Base-by-base conservation (phyloP, 2,113 vertebrate genomes). In the Camarhynchus parvulus region DNA sequence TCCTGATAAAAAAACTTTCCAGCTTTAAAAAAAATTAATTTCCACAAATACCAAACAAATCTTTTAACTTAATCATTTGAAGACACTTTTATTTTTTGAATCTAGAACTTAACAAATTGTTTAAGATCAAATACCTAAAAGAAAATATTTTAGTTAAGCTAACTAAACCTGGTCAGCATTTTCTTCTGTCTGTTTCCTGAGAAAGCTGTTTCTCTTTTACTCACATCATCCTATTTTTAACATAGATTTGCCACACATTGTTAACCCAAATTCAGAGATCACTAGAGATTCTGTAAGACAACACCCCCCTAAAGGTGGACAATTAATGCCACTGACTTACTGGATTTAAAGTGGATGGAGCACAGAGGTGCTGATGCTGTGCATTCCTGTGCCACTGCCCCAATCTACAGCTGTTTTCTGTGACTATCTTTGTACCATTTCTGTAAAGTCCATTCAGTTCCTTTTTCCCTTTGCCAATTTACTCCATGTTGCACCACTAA, bases 171-270 rank as follows among this genome's bases (percentile, higher is more conserved):
- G 22, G 19, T 31, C 6, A 46, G 9, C 11, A 12, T 86, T 73
- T 52, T 13, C 24, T 87, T 44, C 55, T 21, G 47, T 83, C 41
- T 33, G 4, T 13, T 86, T 94, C 66, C 31, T n/a, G 27, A 44
- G 15, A 80, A 86, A 79, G 11, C 13, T 56, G 7, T 58, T 88
- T 66, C n/a, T 47, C 3, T 49, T 74, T 50, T 44, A 27, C 3
- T 69, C 19, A 35, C 11, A 14, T 28, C 2, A n/a, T 47, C 7
- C n/a, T 52, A 27, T 25, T 73, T 55, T 53, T 35, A 49, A n/a
- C 0, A 0, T 5, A 66, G 53, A 46, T 66, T 86, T 90, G 8
- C 8, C 20, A 49, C 37, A 41, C 1, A 2, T 10, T 6, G 2
- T 46, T 50, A 90, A 14, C 18, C 31, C 68, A 55, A 73, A 49